These are phyloP conservation scores for Watsonalla binaria DNA, from an alignment of 2,888 invertebrate species.

Conservation along the genomic window DNA sequence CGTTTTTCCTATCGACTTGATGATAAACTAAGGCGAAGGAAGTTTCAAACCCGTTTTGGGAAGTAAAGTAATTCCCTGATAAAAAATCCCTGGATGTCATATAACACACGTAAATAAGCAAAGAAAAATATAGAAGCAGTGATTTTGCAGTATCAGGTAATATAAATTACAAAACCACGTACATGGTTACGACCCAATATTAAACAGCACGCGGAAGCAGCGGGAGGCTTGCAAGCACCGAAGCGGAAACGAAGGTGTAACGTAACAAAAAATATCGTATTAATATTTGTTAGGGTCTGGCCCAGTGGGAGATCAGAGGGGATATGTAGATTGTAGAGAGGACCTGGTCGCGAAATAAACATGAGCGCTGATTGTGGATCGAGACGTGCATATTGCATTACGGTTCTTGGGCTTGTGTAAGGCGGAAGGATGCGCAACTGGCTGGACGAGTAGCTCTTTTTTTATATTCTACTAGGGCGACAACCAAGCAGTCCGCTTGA, in stretches of 20 bases:
- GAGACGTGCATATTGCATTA: constrained; percentile 1
- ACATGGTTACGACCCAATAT: too few species aligned
- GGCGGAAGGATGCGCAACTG: not conserved
- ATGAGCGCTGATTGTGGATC: constrained; percentile 3
- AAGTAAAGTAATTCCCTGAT: too few species aligned
- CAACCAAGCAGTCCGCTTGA: too few species aligned
- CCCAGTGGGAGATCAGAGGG: constrained; percentile 3
- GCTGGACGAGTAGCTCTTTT: not conserved
- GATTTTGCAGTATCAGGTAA: too few species aligned
- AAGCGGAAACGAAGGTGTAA: not conserved
- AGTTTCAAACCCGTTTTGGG: too few species aligned
- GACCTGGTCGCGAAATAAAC: constrained; percentile 1
- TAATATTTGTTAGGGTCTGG: constrained; percentile 6
- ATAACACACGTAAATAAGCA: too few species aligned
- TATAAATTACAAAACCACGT: too few species aligned
- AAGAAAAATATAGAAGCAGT: too few species aligned
- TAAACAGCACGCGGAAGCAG: not conserved
- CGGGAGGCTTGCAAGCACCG: not conserved
- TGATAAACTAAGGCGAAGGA: too few species aligned
- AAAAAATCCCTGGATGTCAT: too few species aligned
- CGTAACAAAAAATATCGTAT: constrained; percentile 2
- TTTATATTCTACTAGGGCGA: too few species aligned
- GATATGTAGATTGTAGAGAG: constrained; percentile 5
- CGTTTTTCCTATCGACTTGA: too few species aligned
- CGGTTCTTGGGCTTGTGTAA: not conserved